Percentiles rank a stretch among this genome's conserved stretches.
These are phyloP conservation scores for Albula goreensis DNA, from an alignment of 2,113 vertebrate genomes.

Conservation along the genomic window DNA sequence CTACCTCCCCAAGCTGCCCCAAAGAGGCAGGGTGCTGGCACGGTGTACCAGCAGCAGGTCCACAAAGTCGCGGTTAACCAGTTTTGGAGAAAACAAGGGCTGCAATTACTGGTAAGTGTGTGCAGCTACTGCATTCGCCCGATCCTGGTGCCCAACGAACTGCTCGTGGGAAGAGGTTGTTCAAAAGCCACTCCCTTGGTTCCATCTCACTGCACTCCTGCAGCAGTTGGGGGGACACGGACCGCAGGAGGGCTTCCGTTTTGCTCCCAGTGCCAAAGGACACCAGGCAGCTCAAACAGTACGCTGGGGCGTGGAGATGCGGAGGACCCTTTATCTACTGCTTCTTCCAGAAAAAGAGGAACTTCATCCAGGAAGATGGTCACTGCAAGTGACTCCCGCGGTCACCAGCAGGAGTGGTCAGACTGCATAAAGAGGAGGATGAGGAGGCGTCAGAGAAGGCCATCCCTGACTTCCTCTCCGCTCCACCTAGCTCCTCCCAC, in stretches of 20 bases:
- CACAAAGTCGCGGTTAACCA: constrained; percentile 70
- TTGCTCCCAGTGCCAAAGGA: constrained; percentile 77
- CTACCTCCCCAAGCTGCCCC: constrained; percentile 73
- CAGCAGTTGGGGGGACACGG: constrained; percentile 37
- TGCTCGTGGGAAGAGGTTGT: constrained; percentile 81
- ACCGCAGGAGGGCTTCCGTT: constrained; percentile 69
- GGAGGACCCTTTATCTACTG: constrained; percentile 92
- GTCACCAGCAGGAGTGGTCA: constrained; percentile 30
- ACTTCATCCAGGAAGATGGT: constrained; percentile 79
- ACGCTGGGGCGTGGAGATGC: constrained; percentile 85
- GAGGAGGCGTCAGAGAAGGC: too few relatives aligned
- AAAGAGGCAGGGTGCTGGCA: constrained; percentile 75
- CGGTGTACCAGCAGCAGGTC: constrained; percentile 77
- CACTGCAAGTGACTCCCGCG: constrained; percentile 63
- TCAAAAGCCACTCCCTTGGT: constrained; percentile 89
- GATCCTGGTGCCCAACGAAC: constrained; percentile 74
- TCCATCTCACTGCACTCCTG: constrained; percentile 63
- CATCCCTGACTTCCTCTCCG: too few relatives aligned
- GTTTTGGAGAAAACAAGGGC: constrained; percentile 76
- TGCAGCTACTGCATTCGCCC: constrained; percentile 67
- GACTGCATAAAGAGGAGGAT: too few relatives aligned
- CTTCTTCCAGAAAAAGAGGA: constrained; percentile 80
- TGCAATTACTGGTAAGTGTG: constrained; percentile 66
- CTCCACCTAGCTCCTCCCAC: too few relatives aligned
- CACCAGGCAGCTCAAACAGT: constrained; percentile 78